Evolutionary conservation across 30 jellyfish, hydroid and myxozoan genomes (phyloP).

Genomic region (Rhopilema esculentum): DNA sequence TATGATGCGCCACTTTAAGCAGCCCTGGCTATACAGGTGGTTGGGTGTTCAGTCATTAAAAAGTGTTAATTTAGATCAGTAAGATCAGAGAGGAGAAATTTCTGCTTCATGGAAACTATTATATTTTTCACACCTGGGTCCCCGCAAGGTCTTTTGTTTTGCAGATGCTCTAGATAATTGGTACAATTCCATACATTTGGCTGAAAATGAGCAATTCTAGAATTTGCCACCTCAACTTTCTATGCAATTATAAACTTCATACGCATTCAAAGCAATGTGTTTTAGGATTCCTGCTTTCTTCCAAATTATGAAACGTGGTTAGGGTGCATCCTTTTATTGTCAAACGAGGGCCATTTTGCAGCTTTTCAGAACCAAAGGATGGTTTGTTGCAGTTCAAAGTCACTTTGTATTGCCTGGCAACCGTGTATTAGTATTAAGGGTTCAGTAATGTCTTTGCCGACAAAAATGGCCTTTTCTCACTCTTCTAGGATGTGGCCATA

Average conservation of each 20-base stretch:
- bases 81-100: not conserved
- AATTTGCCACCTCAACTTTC: not conserved
- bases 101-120: not conserved
- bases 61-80: not conserved
- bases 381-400: no score
- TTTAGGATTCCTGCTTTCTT: no score
- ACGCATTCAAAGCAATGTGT: no score
- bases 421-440: no score
- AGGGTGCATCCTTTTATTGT: not conserved
- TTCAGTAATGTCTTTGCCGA: no score
- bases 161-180: not conserved
- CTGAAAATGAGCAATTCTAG: not conserved
- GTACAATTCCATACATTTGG: not conserved
- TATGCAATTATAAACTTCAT: no score
- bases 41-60: not conserved
- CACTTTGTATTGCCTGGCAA: no score
- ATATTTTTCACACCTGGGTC: not conserved
- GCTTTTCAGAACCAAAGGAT: no score
- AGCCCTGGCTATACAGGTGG: not conserved
- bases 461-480: no score
- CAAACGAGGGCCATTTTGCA: not conserved
- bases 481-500: no score
- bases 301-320: not conserved
- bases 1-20: not conserved
- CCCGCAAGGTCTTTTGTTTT: not conserved